Percentiles rank a stretch among this genome's conserved stretches.
Conservation (phyloP, 2,888 invertebrate species). For the Lasioglossum lativentre region DNA sequence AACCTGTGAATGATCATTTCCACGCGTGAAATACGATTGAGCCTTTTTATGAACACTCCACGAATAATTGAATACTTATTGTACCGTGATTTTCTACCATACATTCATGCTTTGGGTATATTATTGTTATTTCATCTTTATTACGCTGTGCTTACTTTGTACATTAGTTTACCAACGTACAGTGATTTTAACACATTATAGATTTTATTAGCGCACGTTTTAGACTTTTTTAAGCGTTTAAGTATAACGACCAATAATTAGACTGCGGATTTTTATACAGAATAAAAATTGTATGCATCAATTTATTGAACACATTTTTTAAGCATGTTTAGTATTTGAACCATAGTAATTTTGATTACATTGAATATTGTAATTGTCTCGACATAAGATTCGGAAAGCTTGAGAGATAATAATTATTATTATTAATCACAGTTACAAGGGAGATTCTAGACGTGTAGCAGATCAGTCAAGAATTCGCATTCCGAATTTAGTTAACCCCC, state of each 20-base stretch:
- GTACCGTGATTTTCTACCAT: background rate
- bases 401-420: no score
- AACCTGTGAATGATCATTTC: background rate
- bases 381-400: no score
- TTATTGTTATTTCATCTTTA: background rate
- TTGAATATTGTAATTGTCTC: no score
- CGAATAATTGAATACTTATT: background rate
- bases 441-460: background rate
- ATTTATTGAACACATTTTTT: no score
- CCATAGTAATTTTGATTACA: no score
- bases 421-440: background rate
- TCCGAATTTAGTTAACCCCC: background rate
- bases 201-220: background rate
- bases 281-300: no score
- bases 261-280: no score
- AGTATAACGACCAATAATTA: no score
- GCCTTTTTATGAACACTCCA: background rate
- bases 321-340: no score
- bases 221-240: background rate
- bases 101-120: background rate
- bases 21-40: background rate
- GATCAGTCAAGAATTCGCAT: background rate
- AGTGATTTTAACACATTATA: no score
- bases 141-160: no score
- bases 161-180: no score